Base-by-base conservation (phyloP, 37 sponge, comb jelly and placozoan species). In the Axinella damicornis region DNA sequence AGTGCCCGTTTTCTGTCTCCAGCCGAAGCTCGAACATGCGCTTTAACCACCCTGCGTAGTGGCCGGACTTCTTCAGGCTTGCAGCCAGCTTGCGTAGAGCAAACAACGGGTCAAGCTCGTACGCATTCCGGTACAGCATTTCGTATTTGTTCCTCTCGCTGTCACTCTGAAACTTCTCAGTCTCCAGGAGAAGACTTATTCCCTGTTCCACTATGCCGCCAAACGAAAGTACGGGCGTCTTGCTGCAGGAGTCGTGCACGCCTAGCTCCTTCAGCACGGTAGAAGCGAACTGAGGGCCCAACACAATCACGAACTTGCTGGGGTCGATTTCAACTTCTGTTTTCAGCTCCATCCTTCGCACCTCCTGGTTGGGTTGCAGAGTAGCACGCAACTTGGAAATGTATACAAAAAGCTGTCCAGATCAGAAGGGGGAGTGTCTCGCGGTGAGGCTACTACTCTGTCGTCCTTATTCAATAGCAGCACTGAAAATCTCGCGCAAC, bases 321-420 rank as follows among this genome's bases (percentile, higher is more conserved):
- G 89, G 89, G 16, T 88, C 60, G 24, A 88, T 65, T 68, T 88
- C 89, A 18, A 88, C 20, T n/a, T 17, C 79, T 36, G 21, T n/a
- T 46, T 46, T 46, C 9, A 46, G 9, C 4, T 46, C 46, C 46
- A 46, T 46, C 46, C 9, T 46, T 46, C n/a, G n/a, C n/a, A n/a
- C n/a, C n/a, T n/a, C n/a, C n/a, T n/a, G n/a, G n/a, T n/a, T n/a
- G n/a, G n/a, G n/a, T n/a, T n/a, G n/a, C n/a, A n/a, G n/a, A n/a
- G n/a, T n/a, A n/a, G n/a, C n/a, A n/a, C n/a, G n/a, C n/a, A n/a
- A n/a, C n/a, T n/a, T n/a, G n/a, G n/a, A n/a, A n/a, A n/a, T n/a
- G n/a, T n/a, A n/a, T n/a, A n/a, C n/a, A n/a, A n/a, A n/a, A n/a
- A n/a, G n/a, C n/a, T n/a, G n/a, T n/a, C n/a, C n/a, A n/a, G n/a